Base-by-base conservation (phyloP, 1,140 invertebrate species). In the Papilio xuthus region DNA sequence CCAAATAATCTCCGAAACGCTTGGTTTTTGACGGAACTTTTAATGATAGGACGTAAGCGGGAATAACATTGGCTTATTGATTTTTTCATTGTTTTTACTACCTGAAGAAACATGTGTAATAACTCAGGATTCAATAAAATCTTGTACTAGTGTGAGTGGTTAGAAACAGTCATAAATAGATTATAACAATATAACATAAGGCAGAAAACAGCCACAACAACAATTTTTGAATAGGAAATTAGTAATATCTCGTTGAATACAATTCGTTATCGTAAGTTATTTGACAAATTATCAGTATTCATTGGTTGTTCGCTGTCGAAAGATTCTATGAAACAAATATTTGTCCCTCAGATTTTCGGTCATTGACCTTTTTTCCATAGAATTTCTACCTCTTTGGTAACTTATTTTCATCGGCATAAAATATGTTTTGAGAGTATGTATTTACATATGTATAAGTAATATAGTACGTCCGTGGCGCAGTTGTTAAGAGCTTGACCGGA, bases 261-360 rank as follows among this genome's bases (percentile, higher is more conserved):
- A 63, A 63, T 63, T 63, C 60, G 1, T 32, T 67, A 67, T 28
- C 4, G 7, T 18, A 18, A 32, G 4, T 67, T 26, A 28, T 63
- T 63, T 63, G 26, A 10, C 12, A 28, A 63, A 63, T 63, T 63
- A 28, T 63, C 60, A 63, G 60, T 28, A 63, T 63, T 63, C 60
- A 63, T 60, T 23, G 3, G 8, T 60, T 23, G 20, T 4, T 7
- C 60, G 23, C 23, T 13, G 60, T 26, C 60, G 60, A 28, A 26
- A 63, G 1, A 63, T 63, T 23, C 20, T 20, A 23, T 60, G 53
- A 13, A 26, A 60, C 12, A 60, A 60, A 60, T 63, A 63, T 63
- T 63, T 28, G 26, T 28, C 23, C 20, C 53, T 60, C 2, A 63
- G 2, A 12, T 60, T 60, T 63, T 28, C 2, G 60, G 60, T 63